Evolutionary conservation across 2,888 invertebrate species (phyloP).

Genomic region (Tipula unca): DNA sequence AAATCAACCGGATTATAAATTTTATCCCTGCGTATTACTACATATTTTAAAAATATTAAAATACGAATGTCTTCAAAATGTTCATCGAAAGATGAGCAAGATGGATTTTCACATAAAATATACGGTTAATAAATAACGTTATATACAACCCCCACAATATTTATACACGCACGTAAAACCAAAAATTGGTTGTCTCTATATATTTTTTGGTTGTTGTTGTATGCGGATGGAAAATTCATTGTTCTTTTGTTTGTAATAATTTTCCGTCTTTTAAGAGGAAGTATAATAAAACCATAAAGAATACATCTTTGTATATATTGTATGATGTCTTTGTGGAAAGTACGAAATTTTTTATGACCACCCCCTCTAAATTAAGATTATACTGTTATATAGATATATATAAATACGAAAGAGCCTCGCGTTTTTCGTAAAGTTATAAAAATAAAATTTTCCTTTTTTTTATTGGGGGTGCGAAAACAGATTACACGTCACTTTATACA

Average conservation of each 20-base stretch:
- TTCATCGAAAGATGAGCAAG: not conserved
- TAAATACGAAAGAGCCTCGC: not conserved
- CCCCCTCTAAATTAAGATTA: not conserved
- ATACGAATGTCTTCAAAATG: not conserved
- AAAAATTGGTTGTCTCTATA: not conserved
- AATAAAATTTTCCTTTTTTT: not conserved
- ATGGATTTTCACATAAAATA: not conserved
- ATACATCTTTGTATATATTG: not conserved
- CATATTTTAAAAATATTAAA: not conserved
- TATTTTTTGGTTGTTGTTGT: too few relatives aligned
- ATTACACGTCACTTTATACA: not conserved
- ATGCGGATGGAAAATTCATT: not conserved
- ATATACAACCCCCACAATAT: not conserved
- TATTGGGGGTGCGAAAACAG: not conserved
- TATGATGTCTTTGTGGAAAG: not conserved
- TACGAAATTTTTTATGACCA: not conserved
- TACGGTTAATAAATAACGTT: not conserved
- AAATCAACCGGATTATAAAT: not conserved
- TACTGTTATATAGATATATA: not conserved
- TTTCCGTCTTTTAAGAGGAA: not conserved
- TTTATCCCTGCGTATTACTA: not conserved
- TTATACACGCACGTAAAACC: not conserved
- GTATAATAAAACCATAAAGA: not conserved
- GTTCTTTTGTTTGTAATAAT: not conserved
- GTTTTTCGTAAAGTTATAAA: not conserved